phyloP scores from a whole-genome alignment of 2,113 vertebrate species.

The Lynx canadensis region DNA sequence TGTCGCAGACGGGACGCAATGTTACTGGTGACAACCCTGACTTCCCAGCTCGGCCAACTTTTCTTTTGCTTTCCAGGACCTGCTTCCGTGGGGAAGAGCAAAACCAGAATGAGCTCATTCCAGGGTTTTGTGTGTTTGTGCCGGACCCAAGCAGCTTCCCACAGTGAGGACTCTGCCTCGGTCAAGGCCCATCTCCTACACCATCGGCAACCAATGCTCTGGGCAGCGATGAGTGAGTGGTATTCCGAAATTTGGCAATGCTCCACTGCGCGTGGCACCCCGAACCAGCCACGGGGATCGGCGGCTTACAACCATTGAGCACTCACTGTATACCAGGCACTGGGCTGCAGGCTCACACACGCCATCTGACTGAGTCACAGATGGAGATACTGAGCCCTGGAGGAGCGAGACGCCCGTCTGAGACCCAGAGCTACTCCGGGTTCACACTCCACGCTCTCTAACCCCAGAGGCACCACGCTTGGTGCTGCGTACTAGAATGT shows the following conservation, averaged over 20 bases:
- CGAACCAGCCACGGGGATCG: not conserved
- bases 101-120: not conserved
- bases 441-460: not conserved
- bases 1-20: rapidly evolving
- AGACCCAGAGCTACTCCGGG: not conserved
- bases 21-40: not conserved
- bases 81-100: not conserved
- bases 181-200: not conserved
- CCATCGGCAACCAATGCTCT: not conserved
- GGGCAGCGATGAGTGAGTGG: rapidly evolving
- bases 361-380: not conserved
- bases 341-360: not conserved
- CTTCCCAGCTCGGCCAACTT: too few species aligned
- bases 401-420: not conserved
- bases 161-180: not conserved
- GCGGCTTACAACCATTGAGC: rapidly evolving
- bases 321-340: too few species aligned
- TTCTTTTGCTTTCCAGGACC: not conserved
- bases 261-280: rapidly evolving
- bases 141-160: not conserved
- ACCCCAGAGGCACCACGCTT: not conserved
- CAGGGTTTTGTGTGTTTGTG: not conserved
- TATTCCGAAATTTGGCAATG: not conserved
- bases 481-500: rapidly evolving
- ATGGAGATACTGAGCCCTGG: not conserved